phyloP scores from a whole-genome alignment of 1,140 invertebrate species.

The Whitmania pigra region DNA sequence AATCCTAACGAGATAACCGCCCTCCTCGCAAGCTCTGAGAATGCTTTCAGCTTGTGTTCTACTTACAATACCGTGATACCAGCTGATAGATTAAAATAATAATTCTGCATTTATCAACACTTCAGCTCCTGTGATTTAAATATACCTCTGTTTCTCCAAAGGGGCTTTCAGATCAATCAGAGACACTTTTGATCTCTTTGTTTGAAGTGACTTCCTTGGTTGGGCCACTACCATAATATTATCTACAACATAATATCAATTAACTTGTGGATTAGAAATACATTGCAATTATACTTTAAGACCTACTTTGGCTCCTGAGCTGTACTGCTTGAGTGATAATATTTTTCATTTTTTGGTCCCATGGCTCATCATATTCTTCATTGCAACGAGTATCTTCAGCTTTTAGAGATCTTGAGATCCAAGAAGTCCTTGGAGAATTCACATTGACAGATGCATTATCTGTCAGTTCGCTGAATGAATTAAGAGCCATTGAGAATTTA shows the following conservation, averaged over 20 bases:
- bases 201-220: too few relatives aligned
- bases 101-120: background rate
- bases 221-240: too few relatives aligned
- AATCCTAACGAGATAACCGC: conserved; percentile 36
- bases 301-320: too few relatives aligned
- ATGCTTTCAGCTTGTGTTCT: conserved; percentile 33
- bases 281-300: too few relatives aligned
- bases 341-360: conserved; percentile 24
- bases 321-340: conserved; percentile 1
- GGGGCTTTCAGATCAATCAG: conserved; percentile 1
- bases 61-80: conserved; percentile 37
- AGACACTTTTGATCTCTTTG: too few relatives aligned
- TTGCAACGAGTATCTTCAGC: conserved; percentile 5
- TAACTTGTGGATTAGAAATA: too few relatives aligned
- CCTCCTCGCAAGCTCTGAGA: conserved; percentile 34
- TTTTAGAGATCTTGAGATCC: background rate
- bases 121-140: background rate
- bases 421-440: too few relatives aligned
- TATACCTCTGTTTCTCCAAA: background rate
- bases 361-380: conserved; percentile 25
- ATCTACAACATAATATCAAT: too few relatives aligned
- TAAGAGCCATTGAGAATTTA: conserved; percentile 1
- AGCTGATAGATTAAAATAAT: conserved; percentile 27
- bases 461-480: background rate
- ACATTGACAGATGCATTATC: background rate